Evolutionary conservation across 2,888 invertebrate species (phyloP).

Genomic region (Drosophila subsilvestris): DNA sequence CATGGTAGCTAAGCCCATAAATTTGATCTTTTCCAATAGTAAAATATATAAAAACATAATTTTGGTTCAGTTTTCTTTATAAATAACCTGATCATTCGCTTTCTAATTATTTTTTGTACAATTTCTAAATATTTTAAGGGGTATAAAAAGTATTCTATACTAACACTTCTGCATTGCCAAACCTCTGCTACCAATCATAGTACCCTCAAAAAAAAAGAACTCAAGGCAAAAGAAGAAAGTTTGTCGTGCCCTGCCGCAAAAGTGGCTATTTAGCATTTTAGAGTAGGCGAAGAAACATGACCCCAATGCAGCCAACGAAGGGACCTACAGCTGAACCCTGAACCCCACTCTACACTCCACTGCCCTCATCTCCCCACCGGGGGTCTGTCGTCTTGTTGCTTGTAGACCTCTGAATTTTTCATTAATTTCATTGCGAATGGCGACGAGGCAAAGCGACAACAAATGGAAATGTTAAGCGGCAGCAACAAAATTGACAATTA

Average conservation of each 20-base stretch:
- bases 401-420: conserved; percentile 60
- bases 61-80: too few species aligned
- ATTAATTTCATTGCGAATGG: conserved; percentile 64
- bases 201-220: conserved; percentile 5
- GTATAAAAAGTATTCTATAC: too few species aligned
- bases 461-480: conserved; percentile 56
- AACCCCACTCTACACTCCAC: neutral
- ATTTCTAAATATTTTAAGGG: too few species aligned
- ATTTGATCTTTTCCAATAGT: too few species aligned
- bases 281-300: conserved; percentile 59
- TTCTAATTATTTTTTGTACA: too few species aligned
- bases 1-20: too few species aligned
- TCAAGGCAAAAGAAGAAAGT: conserved; percentile 29
- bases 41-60: too few species aligned
- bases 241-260: conserved; percentile 66
- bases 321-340: conserved; percentile 20
- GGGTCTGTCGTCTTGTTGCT: conserved; percentile 5
- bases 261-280: conserved; percentile 82
- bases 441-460: conserved; percentile 24
- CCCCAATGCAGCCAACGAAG: conserved; percentile 23
- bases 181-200: too few species aligned
- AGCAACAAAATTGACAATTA: conserved; percentile 49
- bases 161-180: too few species aligned
- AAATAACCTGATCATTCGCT: too few species aligned
- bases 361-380: neutral